These are phyloP conservation scores for Drosophila leonis DNA, from an alignment of 2,888 invertebrate species.

Conservation along the genomic window DNA sequence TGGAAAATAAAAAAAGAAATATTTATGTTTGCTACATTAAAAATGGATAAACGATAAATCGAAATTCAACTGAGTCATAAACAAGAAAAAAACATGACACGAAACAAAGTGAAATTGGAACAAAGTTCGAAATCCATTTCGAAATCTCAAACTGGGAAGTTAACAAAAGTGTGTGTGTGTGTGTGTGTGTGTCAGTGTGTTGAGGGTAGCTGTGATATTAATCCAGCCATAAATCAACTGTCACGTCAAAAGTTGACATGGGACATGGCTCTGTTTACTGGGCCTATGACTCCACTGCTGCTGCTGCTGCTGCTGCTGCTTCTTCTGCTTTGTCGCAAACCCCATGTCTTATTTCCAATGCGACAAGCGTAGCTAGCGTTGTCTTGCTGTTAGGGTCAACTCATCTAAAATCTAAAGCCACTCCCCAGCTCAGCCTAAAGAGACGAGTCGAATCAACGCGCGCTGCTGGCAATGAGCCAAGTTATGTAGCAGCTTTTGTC, in stretches of 20 bases:
- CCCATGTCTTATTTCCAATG: constrained; percentile 23
- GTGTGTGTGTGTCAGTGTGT: constrained; percentile 1
- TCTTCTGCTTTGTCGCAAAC: constrained; percentile 11
- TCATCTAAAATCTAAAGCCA: constrained; percentile 28
- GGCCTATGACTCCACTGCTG: constrained; percentile 7
- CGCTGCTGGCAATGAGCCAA: constrained; percentile 46
- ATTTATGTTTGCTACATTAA: constrained; percentile 1
- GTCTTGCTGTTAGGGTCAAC: constrained; percentile 33
- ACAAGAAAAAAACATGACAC: constrained; percentile 21
- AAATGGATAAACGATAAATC: constrained; percentile 10
- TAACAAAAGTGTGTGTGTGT: constrained; percentile 44
- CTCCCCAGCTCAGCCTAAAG: constrained; percentile 20
- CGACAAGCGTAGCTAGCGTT: constrained; percentile 17
- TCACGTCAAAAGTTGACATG: constrained; percentile 60
- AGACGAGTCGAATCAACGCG: constrained; percentile 13
- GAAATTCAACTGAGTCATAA: constrained; percentile 17
- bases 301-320: not conserved
- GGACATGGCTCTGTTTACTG: constrained; percentile 34
- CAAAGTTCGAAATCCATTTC: constrained; percentile 76
- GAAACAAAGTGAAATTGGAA: constrained; percentile 73
- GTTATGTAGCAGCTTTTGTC: constrained; percentile 14
- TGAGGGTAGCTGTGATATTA: constrained; percentile 57
- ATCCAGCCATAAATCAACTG: constrained; percentile 70
- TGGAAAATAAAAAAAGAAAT: not conserved
- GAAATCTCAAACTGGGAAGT: constrained; percentile 64